Conservation (phyloP, 2,888 invertebrate genomes). For the Lapara coniferarum region DNA sequence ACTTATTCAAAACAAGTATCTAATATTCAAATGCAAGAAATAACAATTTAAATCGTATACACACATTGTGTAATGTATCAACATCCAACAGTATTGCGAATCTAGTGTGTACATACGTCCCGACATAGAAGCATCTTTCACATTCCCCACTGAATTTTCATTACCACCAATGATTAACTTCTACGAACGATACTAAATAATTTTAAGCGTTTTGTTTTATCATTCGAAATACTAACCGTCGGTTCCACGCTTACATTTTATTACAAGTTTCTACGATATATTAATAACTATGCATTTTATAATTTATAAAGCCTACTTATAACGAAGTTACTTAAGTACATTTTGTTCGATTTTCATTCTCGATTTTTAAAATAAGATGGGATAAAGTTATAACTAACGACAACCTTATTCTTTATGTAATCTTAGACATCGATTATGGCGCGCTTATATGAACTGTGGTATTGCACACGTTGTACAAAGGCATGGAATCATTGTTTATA, state of each 20-base stretch:
- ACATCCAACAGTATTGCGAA: conserved; percentile 41
- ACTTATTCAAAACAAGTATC: conserved; percentile 51
- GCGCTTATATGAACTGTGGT: conserved; percentile 51
- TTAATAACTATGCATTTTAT: conserved; percentile 76
- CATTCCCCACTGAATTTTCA: conserved; percentile 23
- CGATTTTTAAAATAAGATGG: conserved; percentile 72
- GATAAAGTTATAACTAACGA: conserved; percentile 74
- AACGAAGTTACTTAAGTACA: conserved; percentile 82
- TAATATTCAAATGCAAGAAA: conserved; percentile 49
- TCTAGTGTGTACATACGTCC: conserved; percentile 58
- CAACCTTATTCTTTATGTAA: conserved; percentile 73
- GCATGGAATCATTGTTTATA: conserved; percentile 37
- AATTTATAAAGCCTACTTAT: conserved; percentile 83
- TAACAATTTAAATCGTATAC: conserved; percentile 79
- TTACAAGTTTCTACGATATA: conserved; percentile 74
- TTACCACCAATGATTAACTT: conserved; percentile 28
- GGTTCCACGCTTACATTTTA: conserved; percentile 70
- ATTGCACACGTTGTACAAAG: conserved; percentile 57
- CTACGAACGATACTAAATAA: conserved; percentile 70
- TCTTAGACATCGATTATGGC: conserved; percentile 60
- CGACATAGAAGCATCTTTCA: conserved; percentile 39
- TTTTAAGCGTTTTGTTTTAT: conserved; percentile 67
- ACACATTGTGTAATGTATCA: conserved; percentile 56
- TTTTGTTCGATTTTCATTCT: conserved; percentile 78
- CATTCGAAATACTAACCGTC: conserved; percentile 73